Evolutionary conservation across 2,797 vertebrate species (phyloP).

Genomic region (Benthosema pterotum): DNA sequence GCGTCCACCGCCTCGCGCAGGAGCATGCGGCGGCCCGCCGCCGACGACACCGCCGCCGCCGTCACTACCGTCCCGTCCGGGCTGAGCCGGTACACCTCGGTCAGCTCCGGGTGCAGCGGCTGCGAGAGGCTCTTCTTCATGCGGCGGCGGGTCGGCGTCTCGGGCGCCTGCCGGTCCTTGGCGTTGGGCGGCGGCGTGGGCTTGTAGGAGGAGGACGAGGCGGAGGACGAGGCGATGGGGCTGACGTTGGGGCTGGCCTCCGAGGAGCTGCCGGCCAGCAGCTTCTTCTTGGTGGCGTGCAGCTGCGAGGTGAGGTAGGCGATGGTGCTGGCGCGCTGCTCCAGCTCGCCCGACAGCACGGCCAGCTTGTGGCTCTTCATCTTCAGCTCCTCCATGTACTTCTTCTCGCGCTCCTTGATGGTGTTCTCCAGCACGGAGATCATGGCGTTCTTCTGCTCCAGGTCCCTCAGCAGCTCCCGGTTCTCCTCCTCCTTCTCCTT

Average conservation of each 20-base stretch:
- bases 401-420: constrained; percentile 92
- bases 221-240: constrained; percentile 81
- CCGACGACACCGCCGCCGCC: no score
- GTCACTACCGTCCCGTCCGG: constrained; percentile 85
- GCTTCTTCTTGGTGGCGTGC: constrained; percentile 93
- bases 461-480: constrained; percentile 85
- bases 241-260: constrained; percentile 88
- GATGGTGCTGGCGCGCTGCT: constrained; percentile 94
- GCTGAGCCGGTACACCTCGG: constrained; percentile 91
- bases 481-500: constrained; percentile 92
- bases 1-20: constrained; percentile 89
- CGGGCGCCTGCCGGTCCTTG: constrained; percentile 90
- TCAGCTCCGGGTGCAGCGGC: constrained; percentile 93
- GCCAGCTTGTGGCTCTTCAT: constrained; percentile 95
- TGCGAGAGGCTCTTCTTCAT: constrained; percentile 98
- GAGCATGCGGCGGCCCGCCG: constrained; percentile 85
- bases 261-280: constrained; percentile 84
- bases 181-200: constrained; percentile 85
- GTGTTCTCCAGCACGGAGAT: constrained; percentile 94
- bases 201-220: constrained; percentile 85
- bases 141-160: constrained; percentile 89
- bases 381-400: constrained; percentile 97
- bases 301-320: constrained; percentile 96
- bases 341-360: constrained; percentile 91
- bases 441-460: constrained; percentile 94